phyloP scores from a whole-genome alignment of 2,797 vertebrate species.

The Ciconia nigra region DNA sequence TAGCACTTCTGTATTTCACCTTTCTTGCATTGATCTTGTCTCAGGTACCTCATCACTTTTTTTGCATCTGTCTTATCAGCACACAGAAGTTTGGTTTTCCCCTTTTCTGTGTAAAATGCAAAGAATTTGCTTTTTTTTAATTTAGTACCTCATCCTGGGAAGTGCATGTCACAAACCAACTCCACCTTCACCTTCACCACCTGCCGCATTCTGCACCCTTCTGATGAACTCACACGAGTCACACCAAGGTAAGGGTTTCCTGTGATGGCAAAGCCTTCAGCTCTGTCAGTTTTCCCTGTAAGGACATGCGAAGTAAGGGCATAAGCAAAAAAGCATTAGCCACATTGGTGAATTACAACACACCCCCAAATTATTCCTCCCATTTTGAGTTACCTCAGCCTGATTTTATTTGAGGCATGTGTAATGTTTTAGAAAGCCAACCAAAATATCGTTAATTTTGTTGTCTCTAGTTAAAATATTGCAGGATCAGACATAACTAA shows the following conservation, averaged over 20 bases:
- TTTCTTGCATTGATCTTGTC: constrained; percentile 53
- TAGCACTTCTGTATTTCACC: background rate
- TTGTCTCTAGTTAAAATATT: background rate
- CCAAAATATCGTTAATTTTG: background rate
- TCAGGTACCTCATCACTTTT: constrained; percentile 60
- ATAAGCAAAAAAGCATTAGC: background rate
- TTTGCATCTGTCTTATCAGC: constrained; percentile 43
- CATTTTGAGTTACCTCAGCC: background rate
- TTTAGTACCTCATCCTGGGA: constrained; percentile 94
- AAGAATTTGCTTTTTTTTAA: constrained; percentile 71
- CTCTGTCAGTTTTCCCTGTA: background rate
- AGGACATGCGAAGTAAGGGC: background rate
- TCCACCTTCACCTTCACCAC: constrained; percentile 99
- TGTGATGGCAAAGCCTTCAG: background rate
- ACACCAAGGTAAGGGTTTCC: constrained; percentile 86
- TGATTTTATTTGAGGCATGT: background rate
- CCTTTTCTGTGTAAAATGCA: constrained; percentile 57
- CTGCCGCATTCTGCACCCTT: constrained; percentile 97
- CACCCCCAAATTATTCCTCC: background rate
- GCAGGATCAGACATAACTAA: background rate
- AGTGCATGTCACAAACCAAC: constrained; percentile 96
- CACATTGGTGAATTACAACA: background rate
- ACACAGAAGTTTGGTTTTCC: constrained; percentile 22
- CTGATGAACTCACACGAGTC: constrained; percentile 92
- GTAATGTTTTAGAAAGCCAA: background rate